phyloP scores from a whole-genome alignment of 1,140 invertebrate species.

The Bombus vancouverensis region DNA sequence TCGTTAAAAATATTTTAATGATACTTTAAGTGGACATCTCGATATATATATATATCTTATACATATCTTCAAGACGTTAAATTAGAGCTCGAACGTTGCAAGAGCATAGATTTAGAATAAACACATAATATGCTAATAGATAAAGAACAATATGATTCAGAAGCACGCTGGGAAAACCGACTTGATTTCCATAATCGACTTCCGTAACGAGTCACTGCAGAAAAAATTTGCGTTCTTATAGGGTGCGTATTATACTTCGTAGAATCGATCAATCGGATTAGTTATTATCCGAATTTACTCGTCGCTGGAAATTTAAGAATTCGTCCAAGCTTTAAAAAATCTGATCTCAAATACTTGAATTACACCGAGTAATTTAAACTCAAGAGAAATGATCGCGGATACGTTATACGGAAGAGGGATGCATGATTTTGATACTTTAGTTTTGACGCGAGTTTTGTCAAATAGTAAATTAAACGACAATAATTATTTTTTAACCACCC shows the following conservation, averaged over 20 bases:
- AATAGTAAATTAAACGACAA: too few species aligned
- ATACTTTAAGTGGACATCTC: too few species aligned
- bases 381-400: too few species aligned
- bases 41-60: neutral
- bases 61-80: neutral
- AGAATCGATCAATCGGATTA: neutral
- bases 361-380: neutral
- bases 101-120: neutral
- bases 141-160: neutral
- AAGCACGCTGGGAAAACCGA: neutral
- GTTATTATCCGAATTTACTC: neutral
- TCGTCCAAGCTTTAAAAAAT: neutral
- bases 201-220: neutral
- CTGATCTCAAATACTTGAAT: neutral
- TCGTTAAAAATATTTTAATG: too few species aligned
- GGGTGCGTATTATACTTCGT: too few species aligned
- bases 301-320: neutral
- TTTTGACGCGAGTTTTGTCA: too few species aligned
- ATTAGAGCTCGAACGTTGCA: neutral
- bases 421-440: too few species aligned
- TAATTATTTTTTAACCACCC: too few species aligned
- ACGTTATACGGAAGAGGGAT: too few species aligned
- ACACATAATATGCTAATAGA: neutral
- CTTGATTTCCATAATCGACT: conserved; percentile 4
- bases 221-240: neutral